Percentiles rank a stretch among this genome's conserved stretches.
These are phyloP conservation scores for Heptranchias perlo DNA, from an alignment of 2,113 vertebrate genomes.

Conservation along the genomic window DNA sequence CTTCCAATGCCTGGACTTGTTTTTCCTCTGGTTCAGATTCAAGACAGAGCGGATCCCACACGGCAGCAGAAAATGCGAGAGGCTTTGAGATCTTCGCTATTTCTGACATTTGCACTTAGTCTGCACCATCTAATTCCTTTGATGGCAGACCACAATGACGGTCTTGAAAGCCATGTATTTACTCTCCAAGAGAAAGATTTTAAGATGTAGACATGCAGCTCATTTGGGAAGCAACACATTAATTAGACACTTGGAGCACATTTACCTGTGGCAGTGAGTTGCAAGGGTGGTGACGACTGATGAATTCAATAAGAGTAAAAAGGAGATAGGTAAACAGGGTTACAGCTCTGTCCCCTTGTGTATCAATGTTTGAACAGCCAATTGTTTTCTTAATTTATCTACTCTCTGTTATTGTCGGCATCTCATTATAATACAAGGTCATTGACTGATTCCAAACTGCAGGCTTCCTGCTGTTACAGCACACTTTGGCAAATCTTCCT, in stretches of 20 bases:
- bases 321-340: background rate
- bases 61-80: background rate
- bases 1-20: background rate
- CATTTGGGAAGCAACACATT: background rate
- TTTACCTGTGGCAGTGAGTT: background rate
- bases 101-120: background rate
- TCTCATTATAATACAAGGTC: background rate
- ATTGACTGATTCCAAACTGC: background rate
- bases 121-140: background rate
- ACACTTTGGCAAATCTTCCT: background rate
- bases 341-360: background rate
- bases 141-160: background rate
- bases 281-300: background rate
- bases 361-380: constrained; percentile 24
- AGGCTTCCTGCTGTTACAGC: background rate
- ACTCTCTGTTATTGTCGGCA: background rate
- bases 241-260: background rate
- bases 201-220: constrained; percentile 11
- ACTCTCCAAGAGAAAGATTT: background rate
- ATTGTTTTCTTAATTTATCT: background rate
- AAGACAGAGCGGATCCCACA: background rate
- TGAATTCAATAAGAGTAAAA: background rate
- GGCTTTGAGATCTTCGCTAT: background rate
- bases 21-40: background rate
- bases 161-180: constrained; percentile 14